Evolutionary conservation across 2,797 vertebrate genomes (phyloP).

Genomic region (Pristis pectinata): DNA sequence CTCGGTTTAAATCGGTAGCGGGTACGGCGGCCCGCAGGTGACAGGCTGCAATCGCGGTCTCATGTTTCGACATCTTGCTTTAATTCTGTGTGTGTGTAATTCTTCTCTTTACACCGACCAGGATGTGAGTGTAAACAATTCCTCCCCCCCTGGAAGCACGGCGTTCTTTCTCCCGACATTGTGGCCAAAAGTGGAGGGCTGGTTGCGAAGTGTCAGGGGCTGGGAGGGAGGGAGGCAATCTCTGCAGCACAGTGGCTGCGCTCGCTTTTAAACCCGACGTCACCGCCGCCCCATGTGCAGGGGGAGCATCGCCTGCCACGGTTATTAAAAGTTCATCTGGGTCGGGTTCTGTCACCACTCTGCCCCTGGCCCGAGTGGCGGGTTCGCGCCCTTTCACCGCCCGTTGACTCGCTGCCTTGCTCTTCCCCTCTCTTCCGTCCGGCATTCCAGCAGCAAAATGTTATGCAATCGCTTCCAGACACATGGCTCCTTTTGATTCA

Average conservation of each 20-base stretch:
- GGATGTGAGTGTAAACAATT: not conserved
- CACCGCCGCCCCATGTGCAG: not conserved
- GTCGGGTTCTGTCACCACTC: not conserved
- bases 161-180: not conserved
- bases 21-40: not conserved
- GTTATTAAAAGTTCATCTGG: not conserved
- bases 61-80: not conserved
- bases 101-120: too few relatives aligned
- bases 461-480: too few relatives aligned
- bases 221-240: not conserved
- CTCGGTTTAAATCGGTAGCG: not conserved
- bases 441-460: not conserved
- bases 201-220: not conserved
- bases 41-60: not conserved
- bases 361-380: not conserved
- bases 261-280: not conserved
- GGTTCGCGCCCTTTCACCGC: not conserved
- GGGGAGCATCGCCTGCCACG: not conserved
- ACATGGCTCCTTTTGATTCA: too few relatives aligned
- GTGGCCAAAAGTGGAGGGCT: too few relatives aligned
- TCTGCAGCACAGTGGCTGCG: not conserved
- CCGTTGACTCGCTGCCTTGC: not conserved
- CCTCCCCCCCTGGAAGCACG: too few relatives aligned
- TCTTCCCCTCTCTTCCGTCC: not conserved
- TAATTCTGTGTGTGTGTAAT: not conserved